Conservation (phyloP, 2,797 vertebrate genomes). For the Chaenodraco wilsoni region DNA sequence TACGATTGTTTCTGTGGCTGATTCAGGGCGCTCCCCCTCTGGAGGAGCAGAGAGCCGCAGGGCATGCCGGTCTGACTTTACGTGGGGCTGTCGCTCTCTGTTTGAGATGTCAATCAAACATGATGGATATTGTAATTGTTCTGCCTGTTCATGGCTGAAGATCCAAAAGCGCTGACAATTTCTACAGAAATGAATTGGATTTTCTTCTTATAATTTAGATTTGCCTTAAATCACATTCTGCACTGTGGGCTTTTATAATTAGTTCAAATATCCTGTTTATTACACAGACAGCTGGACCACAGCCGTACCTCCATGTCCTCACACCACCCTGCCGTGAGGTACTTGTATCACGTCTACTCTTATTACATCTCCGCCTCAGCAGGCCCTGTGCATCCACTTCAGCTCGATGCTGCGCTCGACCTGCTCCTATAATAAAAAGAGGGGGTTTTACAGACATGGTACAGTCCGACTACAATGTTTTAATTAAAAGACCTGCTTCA, state of each 20-base stretch:
- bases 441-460: constrained; percentile 41
- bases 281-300: constrained; percentile 45
- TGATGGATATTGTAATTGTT: constrained; percentile 35
- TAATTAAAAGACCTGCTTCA: constrained; percentile 80
- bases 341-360: constrained; percentile 74
- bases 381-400: constrained; percentile 47
- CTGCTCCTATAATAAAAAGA: constrained; percentile 42
- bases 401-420: constrained; percentile 45
- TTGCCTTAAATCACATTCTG: constrained; percentile 1
- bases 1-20: constrained; percentile 16
- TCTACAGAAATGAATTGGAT: constrained; percentile 25
- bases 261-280: constrained; percentile 8
- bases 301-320: constrained; percentile 42
- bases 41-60: constrained; percentile 25
- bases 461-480: constrained; percentile 62
- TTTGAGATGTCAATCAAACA: constrained; percentile 50
- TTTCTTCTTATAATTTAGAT: neutral
- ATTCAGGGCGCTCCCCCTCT: constrained; percentile 11
- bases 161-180: constrained; percentile 18
- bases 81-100: constrained; percentile 17
- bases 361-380: constrained; percentile 71
- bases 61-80: constrained; percentile 31
- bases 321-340: constrained; percentile 61
- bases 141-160: constrained; percentile 30
- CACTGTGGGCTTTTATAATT: constrained; percentile 7